Conservation (phyloP, 1,140 invertebrate genomes). For the Nymphalis io region DNA sequence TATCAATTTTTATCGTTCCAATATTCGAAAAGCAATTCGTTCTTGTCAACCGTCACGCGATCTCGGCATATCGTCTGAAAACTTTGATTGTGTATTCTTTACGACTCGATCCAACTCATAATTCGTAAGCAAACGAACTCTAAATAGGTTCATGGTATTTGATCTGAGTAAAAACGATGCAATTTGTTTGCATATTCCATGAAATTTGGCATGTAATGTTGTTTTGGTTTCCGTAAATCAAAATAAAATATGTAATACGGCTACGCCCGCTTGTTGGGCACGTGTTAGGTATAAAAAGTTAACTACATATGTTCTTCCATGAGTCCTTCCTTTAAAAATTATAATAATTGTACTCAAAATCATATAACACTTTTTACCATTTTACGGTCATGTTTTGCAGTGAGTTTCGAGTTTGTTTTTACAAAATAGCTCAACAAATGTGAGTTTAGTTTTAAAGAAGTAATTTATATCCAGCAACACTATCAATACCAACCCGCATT, state of each 20-base stretch:
- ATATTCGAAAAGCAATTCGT: constrained; percentile 55
- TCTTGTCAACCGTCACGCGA: constrained; percentile 59
- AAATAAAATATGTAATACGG: neutral
- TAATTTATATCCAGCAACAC: too few relatives aligned
- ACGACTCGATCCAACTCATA: constrained; percentile 25
- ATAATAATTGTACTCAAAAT: too few relatives aligned
- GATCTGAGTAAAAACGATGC: constrained; percentile 1
- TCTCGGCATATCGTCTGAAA: constrained; percentile 47
- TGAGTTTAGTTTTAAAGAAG: too few relatives aligned
- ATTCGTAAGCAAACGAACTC: constrained; percentile 31
- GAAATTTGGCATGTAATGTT: neutral
- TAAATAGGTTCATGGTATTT: constrained; percentile 23
- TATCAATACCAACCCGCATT: too few relatives aligned
- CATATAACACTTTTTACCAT: too few relatives aligned
- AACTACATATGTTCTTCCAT: neutral
- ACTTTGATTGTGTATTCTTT: constrained; percentile 55
- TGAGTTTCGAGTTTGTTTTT: too few relatives aligned
- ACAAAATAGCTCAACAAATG: too few relatives aligned
- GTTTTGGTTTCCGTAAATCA: neutral
- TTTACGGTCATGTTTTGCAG: too few relatives aligned
- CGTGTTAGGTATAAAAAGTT: too few relatives aligned
- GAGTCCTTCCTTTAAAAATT: neutral
- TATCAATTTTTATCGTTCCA: constrained; percentile 36
- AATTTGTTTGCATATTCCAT: constrained; percentile 9
- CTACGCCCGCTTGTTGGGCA: too few relatives aligned